A percentile compares a stretch with the other conserved stretches of the same genome.
Evolutionary conservation across 1,140 invertebrate species (phyloP).

Genomic region (Littorina saxatilis): DNA sequence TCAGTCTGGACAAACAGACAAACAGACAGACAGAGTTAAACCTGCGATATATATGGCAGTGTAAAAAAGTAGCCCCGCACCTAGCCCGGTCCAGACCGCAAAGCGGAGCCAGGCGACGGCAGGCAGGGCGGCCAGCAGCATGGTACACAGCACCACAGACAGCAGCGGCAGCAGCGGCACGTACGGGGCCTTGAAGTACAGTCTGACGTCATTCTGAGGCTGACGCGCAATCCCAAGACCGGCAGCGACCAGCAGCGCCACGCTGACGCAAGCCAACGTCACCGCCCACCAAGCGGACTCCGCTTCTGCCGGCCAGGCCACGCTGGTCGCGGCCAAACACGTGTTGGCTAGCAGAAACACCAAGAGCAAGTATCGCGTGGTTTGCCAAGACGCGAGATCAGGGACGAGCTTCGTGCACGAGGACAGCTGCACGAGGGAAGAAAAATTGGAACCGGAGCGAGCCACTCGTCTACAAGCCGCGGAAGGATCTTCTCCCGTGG

Average conservation of each 20-base stretch:
- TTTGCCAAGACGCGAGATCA: constrained; percentile 54
- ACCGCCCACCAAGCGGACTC: constrained; percentile 71
- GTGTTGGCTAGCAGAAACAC: constrained; percentile 55
- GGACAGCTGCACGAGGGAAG: constrained; percentile 58
- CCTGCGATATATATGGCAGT: not conserved
- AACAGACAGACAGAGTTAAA: constrained; percentile 14
- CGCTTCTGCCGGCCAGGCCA: constrained; percentile 35
- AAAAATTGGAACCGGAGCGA: constrained; percentile 32
- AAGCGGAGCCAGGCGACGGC: constrained; percentile 71
- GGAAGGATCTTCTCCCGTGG: not conserved
- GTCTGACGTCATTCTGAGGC: constrained; percentile 61
- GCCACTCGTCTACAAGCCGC: not conserved
- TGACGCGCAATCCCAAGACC: constrained; percentile 64
- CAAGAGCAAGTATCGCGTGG: constrained; percentile 56
- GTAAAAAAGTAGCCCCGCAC: constrained; percentile 52
- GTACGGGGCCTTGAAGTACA: constrained; percentile 68
- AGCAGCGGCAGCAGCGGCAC: constrained; percentile 71
- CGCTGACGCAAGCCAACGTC: constrained; percentile 53
- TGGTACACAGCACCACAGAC: constrained; percentile 65
- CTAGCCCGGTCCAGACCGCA: constrained; percentile 67
- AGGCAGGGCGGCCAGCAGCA: constrained; percentile 69
- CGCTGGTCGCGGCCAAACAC: constrained; percentile 36
- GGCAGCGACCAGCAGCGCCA: constrained; percentile 55
- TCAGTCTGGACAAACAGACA: not conserved
- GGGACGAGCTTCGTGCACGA: constrained; percentile 49